phyloP scores from a whole-genome alignment of 2,797 vertebrate species.

The Rhinatrema bivittatum region DNA sequence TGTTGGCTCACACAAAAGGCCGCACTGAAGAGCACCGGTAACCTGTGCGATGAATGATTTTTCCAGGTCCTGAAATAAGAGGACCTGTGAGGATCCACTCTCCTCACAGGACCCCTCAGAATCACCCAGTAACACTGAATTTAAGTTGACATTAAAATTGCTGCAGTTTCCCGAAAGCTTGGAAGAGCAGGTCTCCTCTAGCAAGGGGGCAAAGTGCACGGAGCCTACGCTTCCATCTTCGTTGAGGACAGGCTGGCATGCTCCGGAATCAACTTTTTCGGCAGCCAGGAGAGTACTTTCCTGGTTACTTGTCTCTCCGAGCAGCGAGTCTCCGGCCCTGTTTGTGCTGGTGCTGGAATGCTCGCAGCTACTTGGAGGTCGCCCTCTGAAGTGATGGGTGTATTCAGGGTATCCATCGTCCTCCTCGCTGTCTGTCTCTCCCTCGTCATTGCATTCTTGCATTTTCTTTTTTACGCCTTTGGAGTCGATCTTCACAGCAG shows the following conservation, averaged over 20 bases:
- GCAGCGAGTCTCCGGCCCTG: rapidly evolving
- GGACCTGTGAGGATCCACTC: no score
- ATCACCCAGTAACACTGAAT: slow-evolving; percentile 39
- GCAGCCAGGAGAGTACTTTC: rapidly evolving
- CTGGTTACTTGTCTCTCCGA: background rate
- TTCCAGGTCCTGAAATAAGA: no score
- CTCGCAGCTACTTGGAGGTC: background rate
- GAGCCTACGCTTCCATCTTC: rapidly evolving
- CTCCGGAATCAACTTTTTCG: background rate
- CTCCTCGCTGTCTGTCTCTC: slow-evolving; percentile 4
- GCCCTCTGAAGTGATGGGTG: background rate
- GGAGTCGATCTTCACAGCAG: slow-evolving; percentile 3
- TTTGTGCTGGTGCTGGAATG: rapidly evolving
- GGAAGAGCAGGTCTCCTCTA: background rate
- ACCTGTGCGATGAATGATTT: no score
- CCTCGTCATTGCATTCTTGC: slow-evolving; percentile 1
- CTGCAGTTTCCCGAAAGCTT: background rate
- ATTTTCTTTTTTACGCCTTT: slow-evolving; percentile 16
- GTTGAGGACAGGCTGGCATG: rapidly evolving
- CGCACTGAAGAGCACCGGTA: no score
- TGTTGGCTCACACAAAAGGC: rapidly evolving
- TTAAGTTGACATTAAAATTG: slow-evolving; percentile 43
- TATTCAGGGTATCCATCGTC: slow-evolving; percentile 35
- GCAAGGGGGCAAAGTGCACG: background rate
- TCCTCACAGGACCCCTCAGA: background rate